Evolutionary conservation across 2,888 invertebrate genomes (phyloP), one percentile per base, ranked within the genome.

Genomic region (Synanthedon tipuliformis): DNA sequence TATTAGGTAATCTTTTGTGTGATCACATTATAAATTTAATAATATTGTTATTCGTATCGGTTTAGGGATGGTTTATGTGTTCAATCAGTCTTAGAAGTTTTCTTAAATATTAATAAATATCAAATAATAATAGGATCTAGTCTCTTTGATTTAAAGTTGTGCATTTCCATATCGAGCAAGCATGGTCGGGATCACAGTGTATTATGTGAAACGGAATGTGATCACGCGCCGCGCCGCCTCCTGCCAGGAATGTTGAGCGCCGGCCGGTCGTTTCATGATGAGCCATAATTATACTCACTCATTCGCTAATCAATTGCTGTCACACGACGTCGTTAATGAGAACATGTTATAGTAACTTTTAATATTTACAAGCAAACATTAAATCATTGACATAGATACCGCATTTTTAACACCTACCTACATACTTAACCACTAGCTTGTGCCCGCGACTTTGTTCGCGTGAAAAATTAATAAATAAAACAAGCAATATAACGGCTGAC

Each of bases 191-290:
- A 45, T 45, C 45, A 45, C 45, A 45, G 45, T 45, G 15, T 15
- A 45, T n/a, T 49, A 77, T 80, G 86, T 84, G 86, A 86, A 86
- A 86, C 84, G 86, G 86, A 78, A 86, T 86, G 78, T 63, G 70
- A 55, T 61, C 67, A 63, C 68, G 76, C 74, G 74, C 64, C 74
- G 79, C 80, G 73, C 70, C 75, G 79, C 67, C 76, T 79, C 68
- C 72, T 68, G 56, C 69, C 65, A 63, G 85, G 86, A 73, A 87
- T 85, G 76, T 62, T 11, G 16, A 18, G 49, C 16, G 49, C 41
- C 50, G 48, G 18, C 40, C 40, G 51, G 34, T 51, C 55, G 52
- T 53, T 53, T 49, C 52, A 48, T 23, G 13, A 13, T 13, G 34
- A 16, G 53, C 23, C 34, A 53, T 45, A 13, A 53, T 34, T 23